Evolutionary conservation across 1,140 invertebrate genomes (phyloP).

Genomic region (Sesamia nonagrioides): DNA sequence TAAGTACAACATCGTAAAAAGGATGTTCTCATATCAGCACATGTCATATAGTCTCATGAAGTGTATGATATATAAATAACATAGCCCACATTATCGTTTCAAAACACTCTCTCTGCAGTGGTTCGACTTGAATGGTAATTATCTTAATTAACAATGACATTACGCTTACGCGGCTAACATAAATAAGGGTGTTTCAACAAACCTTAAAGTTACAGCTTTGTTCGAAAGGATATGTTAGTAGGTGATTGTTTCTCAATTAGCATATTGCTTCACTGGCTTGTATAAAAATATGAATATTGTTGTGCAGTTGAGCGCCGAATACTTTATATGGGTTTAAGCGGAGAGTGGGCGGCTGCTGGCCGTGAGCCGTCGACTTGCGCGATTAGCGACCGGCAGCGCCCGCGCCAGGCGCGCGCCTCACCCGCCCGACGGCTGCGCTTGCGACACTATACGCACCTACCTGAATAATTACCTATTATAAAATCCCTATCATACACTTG

Average conservation of each 20-base stretch:
- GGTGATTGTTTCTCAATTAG: slow-evolving; percentile 71
- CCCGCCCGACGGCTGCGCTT: slow-evolving; percentile 63
- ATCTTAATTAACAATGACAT: slow-evolving; percentile 33
- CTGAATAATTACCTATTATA: slow-evolving; percentile 73
- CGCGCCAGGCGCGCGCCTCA: slow-evolving; percentile 10
- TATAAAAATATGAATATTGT: slow-evolving; percentile 81
- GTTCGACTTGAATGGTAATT: slow-evolving; percentile 25
- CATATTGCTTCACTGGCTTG: slow-evolving; percentile 67
- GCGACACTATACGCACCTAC: slow-evolving; percentile 58
- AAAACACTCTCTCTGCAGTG: slow-evolving; percentile 30
- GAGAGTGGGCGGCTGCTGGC: slow-evolving; percentile 82
- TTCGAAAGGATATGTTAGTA: slow-evolving; percentile 48
- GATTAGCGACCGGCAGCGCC: slow-evolving; percentile 60
- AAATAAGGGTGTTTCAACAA: slow-evolving; percentile 54
- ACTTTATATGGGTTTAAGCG: slow-evolving; percentile 83
- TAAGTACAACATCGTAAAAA: slow-evolving; percentile 11
- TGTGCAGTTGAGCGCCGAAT: slow-evolving; percentile 69
- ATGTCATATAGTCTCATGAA: slow-evolving; percentile 12
- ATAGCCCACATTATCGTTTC: slow-evolving; percentile 9
- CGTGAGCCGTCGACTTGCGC: slow-evolving; percentile 77
- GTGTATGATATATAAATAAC: background rate
- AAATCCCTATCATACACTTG: slow-evolving; percentile 60
- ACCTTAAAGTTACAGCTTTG: slow-evolving; percentile 10
- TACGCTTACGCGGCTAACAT: slow-evolving; percentile 6
- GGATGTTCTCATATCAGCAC: slow-evolving; percentile 19